Evolutionary conservation across 1,140 invertebrate genomes (phyloP).

Genomic region (Cotesia glomerata): DNA sequence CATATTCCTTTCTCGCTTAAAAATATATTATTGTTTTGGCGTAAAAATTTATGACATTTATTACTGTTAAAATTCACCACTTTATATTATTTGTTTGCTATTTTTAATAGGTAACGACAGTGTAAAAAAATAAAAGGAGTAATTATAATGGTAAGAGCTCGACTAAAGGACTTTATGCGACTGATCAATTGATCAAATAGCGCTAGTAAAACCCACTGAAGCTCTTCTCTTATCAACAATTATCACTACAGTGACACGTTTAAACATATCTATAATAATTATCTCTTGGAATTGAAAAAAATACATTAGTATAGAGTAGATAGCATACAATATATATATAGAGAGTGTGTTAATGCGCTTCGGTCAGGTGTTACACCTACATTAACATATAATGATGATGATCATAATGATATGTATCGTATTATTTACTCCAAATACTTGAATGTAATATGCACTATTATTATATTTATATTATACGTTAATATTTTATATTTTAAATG

Average conservation of each 20-base stretch:
- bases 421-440: too few species aligned
- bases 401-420: too few species aligned
- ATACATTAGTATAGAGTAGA: not conserved
- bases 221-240: not conserved
- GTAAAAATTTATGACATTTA: not conserved
- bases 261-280: not conserved
- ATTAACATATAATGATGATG: too few species aligned
- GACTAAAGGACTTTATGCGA: not conserved
- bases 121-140: too few species aligned
- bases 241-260: not conserved
- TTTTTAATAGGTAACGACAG: too few species aligned
- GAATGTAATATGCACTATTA: too few species aligned
- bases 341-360: not conserved
- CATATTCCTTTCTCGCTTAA: not conserved
- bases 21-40: not conserved
- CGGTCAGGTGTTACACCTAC: not conserved
- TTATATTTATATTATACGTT: too few species aligned
- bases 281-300: slow-evolving; percentile 1
- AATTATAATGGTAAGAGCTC: not conserved
- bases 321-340: not conserved
- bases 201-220: not conserved
- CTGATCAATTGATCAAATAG: not conserved
- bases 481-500: too few species aligned
- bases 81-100: too few species aligned
- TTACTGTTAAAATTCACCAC: too few species aligned